Conservation (phyloP, 2,797 vertebrate species). For the Aeoliscus strigatus region DNA sequence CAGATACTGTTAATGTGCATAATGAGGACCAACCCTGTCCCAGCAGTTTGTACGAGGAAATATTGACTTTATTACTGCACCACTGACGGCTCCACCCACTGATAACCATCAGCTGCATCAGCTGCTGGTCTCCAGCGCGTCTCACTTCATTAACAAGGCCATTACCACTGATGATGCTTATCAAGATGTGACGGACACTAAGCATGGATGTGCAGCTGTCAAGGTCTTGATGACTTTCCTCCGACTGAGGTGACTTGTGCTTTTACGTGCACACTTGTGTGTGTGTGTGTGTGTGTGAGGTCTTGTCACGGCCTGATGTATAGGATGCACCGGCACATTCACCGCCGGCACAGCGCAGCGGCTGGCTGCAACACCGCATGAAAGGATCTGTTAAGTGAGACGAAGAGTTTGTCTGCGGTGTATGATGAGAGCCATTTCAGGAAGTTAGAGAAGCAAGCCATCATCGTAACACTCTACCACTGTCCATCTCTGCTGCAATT, state of each 20-base stretch:
- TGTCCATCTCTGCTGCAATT: slow-evolving; percentile 45
- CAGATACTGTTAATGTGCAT: slow-evolving; percentile 13
- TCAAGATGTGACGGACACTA: slow-evolving; percentile 48
- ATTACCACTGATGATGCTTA: slow-evolving; percentile 64
- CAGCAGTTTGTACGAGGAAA: slow-evolving; percentile 37
- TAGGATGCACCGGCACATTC: slow-evolving; percentile 26
- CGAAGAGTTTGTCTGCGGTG: slow-evolving; percentile 36
- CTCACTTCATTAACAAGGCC: slow-evolving; percentile 67
- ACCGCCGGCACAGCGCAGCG: slow-evolving; percentile 18
- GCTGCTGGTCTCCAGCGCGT: slow-evolving; percentile 54
- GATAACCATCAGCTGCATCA: slow-evolving; percentile 62
- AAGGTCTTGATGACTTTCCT: slow-evolving; percentile 59
- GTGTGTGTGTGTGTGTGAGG: slow-evolving; percentile 9
- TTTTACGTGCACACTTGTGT: too few species aligned
- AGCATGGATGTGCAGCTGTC: slow-evolving; percentile 36
- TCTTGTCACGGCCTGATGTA: slow-evolving; percentile 29
- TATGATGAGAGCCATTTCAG: slow-evolving; percentile 48
- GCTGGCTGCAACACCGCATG: slow-evolving; percentile 45
- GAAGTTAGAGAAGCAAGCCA: slow-evolving; percentile 43
- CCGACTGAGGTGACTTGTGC: slow-evolving; percentile 8
- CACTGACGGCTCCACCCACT: slow-evolving; percentile 54
- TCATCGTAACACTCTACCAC: slow-evolving; percentile 31
- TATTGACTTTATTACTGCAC: slow-evolving; percentile 67
- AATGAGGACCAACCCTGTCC: slow-evolving; percentile 16
- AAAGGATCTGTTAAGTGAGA: slow-evolving; percentile 49